Evolutionary conservation across 30 jellyfish, hydroid and myxozoan species (phyloP).

Genomic region (Morbakka virulenta): DNA sequence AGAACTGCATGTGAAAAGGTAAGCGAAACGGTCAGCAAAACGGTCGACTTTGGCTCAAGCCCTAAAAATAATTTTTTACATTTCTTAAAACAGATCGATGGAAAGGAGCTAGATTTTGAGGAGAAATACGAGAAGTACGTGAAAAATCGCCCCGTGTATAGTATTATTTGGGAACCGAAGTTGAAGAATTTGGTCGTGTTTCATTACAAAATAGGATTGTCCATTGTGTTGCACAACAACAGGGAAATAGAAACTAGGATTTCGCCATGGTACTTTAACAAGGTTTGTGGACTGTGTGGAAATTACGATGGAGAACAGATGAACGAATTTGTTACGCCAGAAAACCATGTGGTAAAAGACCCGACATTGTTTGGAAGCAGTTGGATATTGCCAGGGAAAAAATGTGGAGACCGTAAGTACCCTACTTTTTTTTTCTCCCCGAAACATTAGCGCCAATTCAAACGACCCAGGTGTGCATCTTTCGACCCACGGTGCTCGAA

Average conservation of each 20-base stretch:
- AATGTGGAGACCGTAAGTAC: conserved; percentile 42
- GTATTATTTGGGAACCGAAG: conserved; percentile 50
- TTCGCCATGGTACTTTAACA: conserved; percentile 57
- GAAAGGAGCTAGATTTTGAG: neutral
- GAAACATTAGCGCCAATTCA: too few relatives aligned
- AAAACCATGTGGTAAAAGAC: conserved; percentile 30
- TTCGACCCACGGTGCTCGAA: too few relatives aligned
- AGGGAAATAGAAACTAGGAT: neutral
- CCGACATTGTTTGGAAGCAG: conserved; percentile 51
- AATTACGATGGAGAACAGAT: conserved; percentile 47
- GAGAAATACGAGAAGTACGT: neutral
- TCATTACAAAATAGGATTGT: conserved; percentile 17
- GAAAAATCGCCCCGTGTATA: neutral
- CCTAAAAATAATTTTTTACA: too few relatives aligned
- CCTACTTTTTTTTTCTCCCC: neutral
- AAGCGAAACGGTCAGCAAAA: too few relatives aligned
- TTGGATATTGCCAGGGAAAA: conserved; percentile 53
- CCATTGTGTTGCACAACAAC: neutral
- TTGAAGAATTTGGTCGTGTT: conserved; percentile 16
- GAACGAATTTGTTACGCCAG: conserved; percentile 64
- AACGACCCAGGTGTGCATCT: too few relatives aligned
- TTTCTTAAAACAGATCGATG: too few relatives aligned
- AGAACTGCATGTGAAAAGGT: too few relatives aligned
- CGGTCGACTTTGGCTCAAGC: too few relatives aligned
- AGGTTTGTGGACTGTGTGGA: conserved; percentile 79